phyloP scores from a whole-genome alignment of 2,797 vertebrate species.

The Megalops cyprinoides region DNA sequence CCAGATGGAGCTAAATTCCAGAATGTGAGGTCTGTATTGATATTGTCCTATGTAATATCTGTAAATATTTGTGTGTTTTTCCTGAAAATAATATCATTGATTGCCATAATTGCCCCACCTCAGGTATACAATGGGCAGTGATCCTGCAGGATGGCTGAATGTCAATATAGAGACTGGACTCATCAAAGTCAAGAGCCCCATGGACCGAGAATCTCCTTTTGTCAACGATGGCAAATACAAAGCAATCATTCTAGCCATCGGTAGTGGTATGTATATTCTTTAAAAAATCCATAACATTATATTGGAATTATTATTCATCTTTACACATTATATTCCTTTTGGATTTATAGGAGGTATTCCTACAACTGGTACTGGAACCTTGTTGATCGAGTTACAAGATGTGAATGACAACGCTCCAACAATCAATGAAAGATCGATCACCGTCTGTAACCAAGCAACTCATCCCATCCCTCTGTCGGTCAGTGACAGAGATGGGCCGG shows the following conservation, averaged over 20 bases:
- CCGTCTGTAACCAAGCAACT: slow-evolving; percentile 75
- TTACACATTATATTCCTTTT: too few species aligned
- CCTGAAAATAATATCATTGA: too few species aligned
- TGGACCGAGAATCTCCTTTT: slow-evolving; percentile 79
- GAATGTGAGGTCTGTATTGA: too few species aligned
- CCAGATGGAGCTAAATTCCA: too few species aligned
- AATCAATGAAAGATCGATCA: slow-evolving; percentile 60
- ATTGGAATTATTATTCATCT: too few species aligned
- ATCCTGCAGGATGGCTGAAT: slow-evolving; percentile 79
- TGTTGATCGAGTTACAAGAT: slow-evolving; percentile 77
- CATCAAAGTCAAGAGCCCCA: slow-evolving; percentile 59
- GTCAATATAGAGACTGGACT: slow-evolving; percentile 71
- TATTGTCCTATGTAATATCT: too few species aligned
- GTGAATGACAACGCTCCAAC: slow-evolving; percentile 85
- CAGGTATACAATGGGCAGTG: slow-evolving; percentile 83
- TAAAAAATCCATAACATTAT: too few species aligned
- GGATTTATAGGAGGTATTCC: slow-evolving; percentile 65
- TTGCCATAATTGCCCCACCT: too few species aligned
- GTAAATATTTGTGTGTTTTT: too few species aligned
- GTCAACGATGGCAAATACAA: slow-evolving; percentile 78
- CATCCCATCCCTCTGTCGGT: slow-evolving; percentile 70
- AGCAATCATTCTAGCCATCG: slow-evolving; percentile 77
- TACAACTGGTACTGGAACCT: slow-evolving; percentile 85
- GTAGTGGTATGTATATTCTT: too few species aligned
- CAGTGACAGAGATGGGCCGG: slow-evolving; percentile 78